Evolutionary conservation across 2,113 vertebrate genomes (phyloP).

Genomic region (Hiodon tergisus): DNA sequence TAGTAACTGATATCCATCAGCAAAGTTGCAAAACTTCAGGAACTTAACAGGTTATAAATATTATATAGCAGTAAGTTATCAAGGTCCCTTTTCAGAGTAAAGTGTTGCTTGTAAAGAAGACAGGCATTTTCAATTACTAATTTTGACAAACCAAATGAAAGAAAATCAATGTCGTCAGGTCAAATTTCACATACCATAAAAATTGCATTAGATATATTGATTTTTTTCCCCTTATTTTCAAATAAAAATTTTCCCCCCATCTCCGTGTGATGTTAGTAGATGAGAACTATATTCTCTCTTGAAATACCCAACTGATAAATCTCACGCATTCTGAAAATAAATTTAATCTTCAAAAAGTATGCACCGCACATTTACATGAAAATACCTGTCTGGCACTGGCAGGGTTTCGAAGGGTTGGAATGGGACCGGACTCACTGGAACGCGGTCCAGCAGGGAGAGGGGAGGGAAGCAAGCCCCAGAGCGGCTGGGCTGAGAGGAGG

Average conservation of each 20-base stretch:
- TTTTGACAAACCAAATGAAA: conserved; percentile 47
- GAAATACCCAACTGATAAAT: not conserved
- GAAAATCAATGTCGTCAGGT: conserved; percentile 45
- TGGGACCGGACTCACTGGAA: conserved; percentile 27
- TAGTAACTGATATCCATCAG: not conserved
- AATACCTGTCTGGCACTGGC: conserved; percentile 47
- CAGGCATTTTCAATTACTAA: conserved; percentile 49
- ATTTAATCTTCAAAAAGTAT: conserved; percentile 13
- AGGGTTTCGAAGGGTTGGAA: conserved; percentile 21
- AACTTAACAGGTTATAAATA: conserved; percentile 23
- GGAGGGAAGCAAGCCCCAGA: too few species aligned
- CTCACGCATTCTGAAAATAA: not conserved
- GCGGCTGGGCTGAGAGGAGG: too few species aligned
- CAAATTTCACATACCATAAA: conserved; percentile 47
- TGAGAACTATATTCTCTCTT: conserved; percentile 13
- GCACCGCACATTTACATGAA: conserved; percentile 33
- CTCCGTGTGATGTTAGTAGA: conserved; percentile 23
- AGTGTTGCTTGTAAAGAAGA: conserved; percentile 38
- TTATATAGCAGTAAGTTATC: conserved; percentile 23
- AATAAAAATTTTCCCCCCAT: conserved; percentile 14
- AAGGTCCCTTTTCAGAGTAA: conserved; percentile 36
- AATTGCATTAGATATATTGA: conserved; percentile 47
- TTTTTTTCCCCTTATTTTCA: conserved; percentile 26
- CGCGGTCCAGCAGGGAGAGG: too few species aligned
- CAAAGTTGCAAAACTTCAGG: not conserved